Conservation (phyloP, 2,888 invertebrate genomes). For the Aleiodes alternator region DNA sequence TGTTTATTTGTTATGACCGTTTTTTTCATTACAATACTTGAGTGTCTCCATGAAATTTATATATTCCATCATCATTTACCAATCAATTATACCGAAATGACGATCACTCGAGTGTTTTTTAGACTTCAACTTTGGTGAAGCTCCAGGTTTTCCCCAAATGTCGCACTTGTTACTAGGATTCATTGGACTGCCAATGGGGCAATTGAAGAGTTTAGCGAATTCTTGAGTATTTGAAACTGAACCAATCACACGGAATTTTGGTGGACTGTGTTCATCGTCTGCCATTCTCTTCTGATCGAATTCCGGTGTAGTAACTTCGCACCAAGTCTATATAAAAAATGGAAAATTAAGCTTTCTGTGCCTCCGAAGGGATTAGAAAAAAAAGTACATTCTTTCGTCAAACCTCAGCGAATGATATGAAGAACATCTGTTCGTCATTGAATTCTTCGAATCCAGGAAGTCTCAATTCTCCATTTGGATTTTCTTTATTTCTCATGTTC, state of each 20-base stretch:
- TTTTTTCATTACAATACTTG: too few species aligned
- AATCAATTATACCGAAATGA: not conserved
- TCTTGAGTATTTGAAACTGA: slow-evolving; percentile 24
- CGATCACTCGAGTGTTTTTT: not conserved
- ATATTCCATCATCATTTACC: too few species aligned
- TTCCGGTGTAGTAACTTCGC: slow-evolving; percentile 13
- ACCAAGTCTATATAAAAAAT: slow-evolving; percentile 4
- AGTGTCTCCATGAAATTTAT: too few species aligned
- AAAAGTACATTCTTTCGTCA: not conserved
- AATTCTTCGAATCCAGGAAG: slow-evolving; percentile 82
- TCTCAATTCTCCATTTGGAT: slow-evolving; percentile 67
- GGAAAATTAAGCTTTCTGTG: not conserved
- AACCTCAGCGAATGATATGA: slow-evolving; percentile 77
- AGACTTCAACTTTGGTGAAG: not conserved
- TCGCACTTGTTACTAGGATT: slow-evolving; percentile 18
- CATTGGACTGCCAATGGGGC: slow-evolving; percentile 17
- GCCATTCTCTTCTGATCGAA: not conserved
- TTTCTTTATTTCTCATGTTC: slow-evolving; percentile 41
- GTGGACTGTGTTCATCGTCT: slow-evolving; percentile 14
- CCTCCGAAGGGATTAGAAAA: not conserved
- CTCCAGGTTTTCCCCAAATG: slow-evolving; percentile 12
- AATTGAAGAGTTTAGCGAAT: slow-evolving; percentile 11
- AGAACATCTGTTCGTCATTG: slow-evolving; percentile 84
- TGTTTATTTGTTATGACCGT: too few species aligned
- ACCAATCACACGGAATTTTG: not conserved